Conservation (phyloP, 2,113 vertebrate genomes). For the Emydura subglobosa region DNA sequence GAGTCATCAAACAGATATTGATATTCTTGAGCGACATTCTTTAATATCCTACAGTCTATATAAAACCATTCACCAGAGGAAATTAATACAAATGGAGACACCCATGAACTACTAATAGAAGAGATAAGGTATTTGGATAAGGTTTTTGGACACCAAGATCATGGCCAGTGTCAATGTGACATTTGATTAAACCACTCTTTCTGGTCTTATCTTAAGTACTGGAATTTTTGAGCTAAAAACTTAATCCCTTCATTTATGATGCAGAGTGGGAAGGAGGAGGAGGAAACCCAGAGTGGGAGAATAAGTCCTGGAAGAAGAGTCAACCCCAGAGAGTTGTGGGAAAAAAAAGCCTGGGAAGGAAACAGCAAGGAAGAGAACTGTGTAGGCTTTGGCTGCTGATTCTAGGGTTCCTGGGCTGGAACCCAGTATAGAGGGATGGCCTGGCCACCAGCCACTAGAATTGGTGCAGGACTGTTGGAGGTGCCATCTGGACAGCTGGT, state of each 20-base stretch:
- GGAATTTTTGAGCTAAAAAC: constrained; percentile 56
- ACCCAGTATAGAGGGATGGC: neutral
- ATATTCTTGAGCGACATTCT: neutral
- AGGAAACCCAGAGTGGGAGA: neutral
- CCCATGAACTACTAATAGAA: constrained; percentile 11
- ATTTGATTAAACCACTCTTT: constrained; percentile 65
- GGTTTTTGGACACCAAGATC: constrained; percentile 7
- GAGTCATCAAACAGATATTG: constrained; percentile 8
- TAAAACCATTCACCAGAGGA: constrained; percentile 17
- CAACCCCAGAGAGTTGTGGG: neutral
- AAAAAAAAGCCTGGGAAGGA: neutral
- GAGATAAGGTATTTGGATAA: constrained; percentile 25
- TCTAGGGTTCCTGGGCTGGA: neutral
- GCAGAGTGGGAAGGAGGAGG: neutral
- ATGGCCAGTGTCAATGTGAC: constrained; percentile 22
- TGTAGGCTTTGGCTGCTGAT: neutral
- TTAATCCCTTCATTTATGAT: constrained; percentile 67
- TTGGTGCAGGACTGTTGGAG: neutral
- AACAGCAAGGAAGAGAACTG: neutral
- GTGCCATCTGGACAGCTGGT: neutral
- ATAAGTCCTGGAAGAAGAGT: neutral
- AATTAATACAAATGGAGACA: constrained; percentile 31
- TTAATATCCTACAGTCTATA: constrained; percentile 33
- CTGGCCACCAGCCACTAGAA: neutral
- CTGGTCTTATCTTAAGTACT: constrained; percentile 47